Evolutionary conservation across 2,113 vertebrate species (phyloP), one percentile per base, ranked within the genome.

Genomic region (Penelope pileata): DNA sequence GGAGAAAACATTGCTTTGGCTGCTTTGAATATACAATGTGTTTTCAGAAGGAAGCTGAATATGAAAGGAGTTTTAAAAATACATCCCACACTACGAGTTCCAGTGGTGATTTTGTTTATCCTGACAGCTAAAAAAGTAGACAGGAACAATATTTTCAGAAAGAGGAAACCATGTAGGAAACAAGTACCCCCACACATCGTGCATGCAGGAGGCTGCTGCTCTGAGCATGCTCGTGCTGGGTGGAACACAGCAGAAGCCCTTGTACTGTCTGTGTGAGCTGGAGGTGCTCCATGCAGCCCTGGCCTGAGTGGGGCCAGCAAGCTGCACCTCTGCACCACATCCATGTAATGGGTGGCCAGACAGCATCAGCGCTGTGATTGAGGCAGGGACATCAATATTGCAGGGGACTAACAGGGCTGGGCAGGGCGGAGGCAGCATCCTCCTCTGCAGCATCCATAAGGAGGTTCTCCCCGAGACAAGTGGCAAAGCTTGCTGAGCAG

Each of bases 61-160:
- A 70, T 83, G 76, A 94, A 91, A 93, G 60, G 54, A 50, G 66
- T 90, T 93, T 88, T n/a, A 83, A 83, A 95, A 93, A 69, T 54
- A 87, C 74, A 73, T 62, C 47, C 63, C 27, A 9, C 68, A 32
- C 36, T 63, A 29, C 34, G 42, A 38, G 74, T 53, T 67, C 38
- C 63, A 27, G 0, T 27, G 45, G 58, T 38, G 53, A 24, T 89
- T 93, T 95, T 96, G 88, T 95, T 93, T 94, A 90, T 50, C 9
- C 59, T 73, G 45, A 32, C 58, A 63, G 87, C 77, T 91, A 18
- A 73, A 89, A 70, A 79, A 53, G 45, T 64, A 54, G 36, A 90
- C 88, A 90, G 91, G 90, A 97, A 95, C 68, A 83, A 2, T 79
- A 63, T 80, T 91, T 95, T 94, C 88, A 80, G 93, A 93, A 96